Base-by-base conservation (phyloP, 2,797 vertebrate genomes). In the Syngnathus rostellatus region DNA sequence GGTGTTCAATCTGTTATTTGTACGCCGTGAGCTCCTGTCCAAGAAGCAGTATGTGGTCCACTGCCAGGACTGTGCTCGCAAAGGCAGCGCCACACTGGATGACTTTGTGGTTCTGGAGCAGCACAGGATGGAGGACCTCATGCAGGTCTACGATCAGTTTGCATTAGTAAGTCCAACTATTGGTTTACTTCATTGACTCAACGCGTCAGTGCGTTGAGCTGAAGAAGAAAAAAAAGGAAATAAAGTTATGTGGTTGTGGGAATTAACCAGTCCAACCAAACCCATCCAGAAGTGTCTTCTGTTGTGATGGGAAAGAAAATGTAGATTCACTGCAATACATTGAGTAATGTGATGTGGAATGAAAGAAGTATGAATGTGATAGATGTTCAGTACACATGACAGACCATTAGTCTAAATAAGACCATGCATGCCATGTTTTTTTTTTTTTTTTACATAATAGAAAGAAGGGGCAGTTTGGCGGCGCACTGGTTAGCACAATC, bases 91-190 rank as follows among this genome's bases (percentile, higher is more conserved):
- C 78, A 91, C 93, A 70, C 92, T 98, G 87, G 94, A 97, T 76
- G 94, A 93, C 90, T 97, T 99, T 76, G 95, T 97, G 89, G 95
- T 98, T 92, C 92, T 99, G 91, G 95, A 99, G 88, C 95, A 98
- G 92, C 94, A 97, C 90, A 92, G 93, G 91, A 94, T 95, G 89
- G 97, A 97, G 81, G 95, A 99, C 86, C 92, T 99, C 85, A 95
- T 96, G 94, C 94, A 96, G 90, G 92, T 97, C 90, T 99, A 98
- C 85, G 97, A 99, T 93, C 94, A 97, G 88, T 98, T 99, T 94
- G 95, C 95, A 92, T 94, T 99, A 94, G 97, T 99, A 93, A 97
- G 87, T 85, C 63, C 0, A 0, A 59, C 9, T 12, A 10, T 38
- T 1, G 37, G n/a, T 6, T 31, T 6, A 23, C 40, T 25, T 6